These are phyloP conservation scores for Eublepharis macularius DNA, from an alignment of 2,113 vertebrate species.

Conservation along the genomic window DNA sequence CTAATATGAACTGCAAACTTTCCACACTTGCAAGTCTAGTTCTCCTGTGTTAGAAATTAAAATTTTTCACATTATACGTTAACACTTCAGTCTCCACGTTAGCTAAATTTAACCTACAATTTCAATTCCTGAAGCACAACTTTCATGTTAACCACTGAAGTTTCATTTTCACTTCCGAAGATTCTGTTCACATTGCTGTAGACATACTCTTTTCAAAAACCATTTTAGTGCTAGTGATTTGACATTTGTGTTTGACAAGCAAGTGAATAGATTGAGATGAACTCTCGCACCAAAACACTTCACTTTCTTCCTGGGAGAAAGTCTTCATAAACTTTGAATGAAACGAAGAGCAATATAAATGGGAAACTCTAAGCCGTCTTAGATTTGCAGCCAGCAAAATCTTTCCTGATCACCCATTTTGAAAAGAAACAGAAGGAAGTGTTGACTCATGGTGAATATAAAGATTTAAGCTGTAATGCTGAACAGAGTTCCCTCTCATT, in stretches of 20 bases:
- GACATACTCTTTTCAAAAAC: conserved; percentile 32
- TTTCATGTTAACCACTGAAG: conserved; percentile 27
- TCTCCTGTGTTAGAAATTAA: conserved; percentile 33
- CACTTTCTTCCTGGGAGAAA: not conserved
- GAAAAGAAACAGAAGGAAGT: conserved; percentile 10
- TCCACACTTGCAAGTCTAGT: not conserved
- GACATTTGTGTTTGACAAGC: conserved; percentile 41
- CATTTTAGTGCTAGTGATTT: conserved; percentile 15
- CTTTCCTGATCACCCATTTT: conserved; percentile 20
- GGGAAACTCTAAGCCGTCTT: not conserved
- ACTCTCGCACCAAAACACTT: conserved; percentile 3
- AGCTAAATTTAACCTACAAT: conserved; percentile 42
- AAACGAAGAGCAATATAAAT: not conserved
- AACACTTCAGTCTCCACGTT: conserved; percentile 3
- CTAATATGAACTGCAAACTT: conserved; percentile 36
- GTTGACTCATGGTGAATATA: conserved; percentile 18
- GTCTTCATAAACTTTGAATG: conserved; percentile 19
- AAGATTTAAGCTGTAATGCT: not conserved
- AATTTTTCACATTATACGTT: conserved; percentile 12
- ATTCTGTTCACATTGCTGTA: conserved; percentile 16
- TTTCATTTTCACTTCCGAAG: conserved; percentile 52
- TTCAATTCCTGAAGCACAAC: conserved; percentile 33
- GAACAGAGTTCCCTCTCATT: not conserved
- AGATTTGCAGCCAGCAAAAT: conserved; percentile 31
- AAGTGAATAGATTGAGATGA: conserved; percentile 38